Evolutionary conservation across 2,888 invertebrate species (phyloP), one percentile per base, ranked within the genome.

Genomic region (Baronia brevicornis): DNA sequence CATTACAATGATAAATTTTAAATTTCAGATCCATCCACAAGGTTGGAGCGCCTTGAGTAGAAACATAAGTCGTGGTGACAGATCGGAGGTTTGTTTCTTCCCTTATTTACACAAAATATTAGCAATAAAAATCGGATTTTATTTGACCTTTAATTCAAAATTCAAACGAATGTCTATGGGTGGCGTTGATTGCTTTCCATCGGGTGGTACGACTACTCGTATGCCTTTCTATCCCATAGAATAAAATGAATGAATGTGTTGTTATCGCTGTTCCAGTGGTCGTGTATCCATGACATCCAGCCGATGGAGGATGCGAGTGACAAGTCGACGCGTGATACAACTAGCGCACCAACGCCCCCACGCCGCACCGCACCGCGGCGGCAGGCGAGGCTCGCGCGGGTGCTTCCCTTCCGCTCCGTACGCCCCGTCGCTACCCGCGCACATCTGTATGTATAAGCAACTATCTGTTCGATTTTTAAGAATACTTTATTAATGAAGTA

Each of bases 261-360:
- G n/a, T n/a, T n/a, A n/a, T n/a, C n/a, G n/a, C n/a, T n/a, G n/a
- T n/a, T n/a, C n/a, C 70, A 94, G 91, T 97, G 95, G 95, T 95
- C 95, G 4, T 94, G 95, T 61, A 90, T 97, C 31, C 97, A 97
- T 74, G 96, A 97, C 64, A 95, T 97, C 44, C 95, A 96, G 75
- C 90, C 91, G 22, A 70, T 67, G 33, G 84, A 84, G 3, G 54
- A 62, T n/a, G 9, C 29, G 7, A 33, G 48, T 7, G 51, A 53
- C 36, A 72, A 77, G 56, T 40, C 60, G 31, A 59, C 58, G 9
- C 60, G 66, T 4, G 77, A 73, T 54, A 37, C 54, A 2, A 35
- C n/a, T n/a, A n/a, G n/a, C 15, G 31, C 34, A 1, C 39, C 40
- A 13, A 47, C 48, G 22, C 36, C 46, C 11, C 20, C 38, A 30